phyloP scores from a whole-genome alignment of 2,113 vertebrate species.

The Hemichromis elongatus region DNA sequence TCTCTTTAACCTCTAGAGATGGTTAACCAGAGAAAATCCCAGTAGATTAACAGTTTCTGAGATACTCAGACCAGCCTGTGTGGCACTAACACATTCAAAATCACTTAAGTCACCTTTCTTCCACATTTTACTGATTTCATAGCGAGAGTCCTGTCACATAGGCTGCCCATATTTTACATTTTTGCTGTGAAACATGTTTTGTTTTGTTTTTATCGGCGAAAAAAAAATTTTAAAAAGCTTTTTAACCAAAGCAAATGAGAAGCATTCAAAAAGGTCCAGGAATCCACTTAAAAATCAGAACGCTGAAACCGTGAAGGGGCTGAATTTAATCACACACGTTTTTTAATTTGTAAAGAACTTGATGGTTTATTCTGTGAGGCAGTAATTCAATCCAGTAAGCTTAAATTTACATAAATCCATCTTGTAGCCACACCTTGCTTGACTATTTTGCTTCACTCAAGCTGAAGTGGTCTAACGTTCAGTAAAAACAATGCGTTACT shows the following conservation, averaged over 20 bases:
- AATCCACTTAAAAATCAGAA: background rate
- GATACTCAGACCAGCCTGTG: too few species aligned
- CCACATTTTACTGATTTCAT: background rate
- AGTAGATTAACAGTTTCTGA: too few species aligned
- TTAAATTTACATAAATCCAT: background rate
- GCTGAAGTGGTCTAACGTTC: background rate
- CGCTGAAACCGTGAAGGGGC: background rate
- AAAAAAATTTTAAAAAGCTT: background rate
- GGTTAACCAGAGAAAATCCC: too few species aligned
- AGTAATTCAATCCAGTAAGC: background rate
- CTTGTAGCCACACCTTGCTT: background rate
- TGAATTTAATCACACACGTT: background rate
- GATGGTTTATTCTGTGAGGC: background rate
- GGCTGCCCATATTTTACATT: background rate
- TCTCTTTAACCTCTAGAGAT: too few species aligned
- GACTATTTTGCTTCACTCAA: background rate
- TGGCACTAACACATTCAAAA: too few species aligned
- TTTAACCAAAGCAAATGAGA: background rate
- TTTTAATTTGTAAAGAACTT: background rate
- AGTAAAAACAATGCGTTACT: rapidly evolving
- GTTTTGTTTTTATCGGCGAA: too few species aligned
- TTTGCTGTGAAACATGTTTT: background rate
- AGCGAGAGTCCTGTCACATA: background rate
- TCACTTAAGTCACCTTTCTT: too few species aligned
- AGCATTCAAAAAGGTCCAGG: background rate